Evolutionary conservation across 2,113 vertebrate species (phyloP).

Genomic region (Heteronetta atricapilla): DNA sequence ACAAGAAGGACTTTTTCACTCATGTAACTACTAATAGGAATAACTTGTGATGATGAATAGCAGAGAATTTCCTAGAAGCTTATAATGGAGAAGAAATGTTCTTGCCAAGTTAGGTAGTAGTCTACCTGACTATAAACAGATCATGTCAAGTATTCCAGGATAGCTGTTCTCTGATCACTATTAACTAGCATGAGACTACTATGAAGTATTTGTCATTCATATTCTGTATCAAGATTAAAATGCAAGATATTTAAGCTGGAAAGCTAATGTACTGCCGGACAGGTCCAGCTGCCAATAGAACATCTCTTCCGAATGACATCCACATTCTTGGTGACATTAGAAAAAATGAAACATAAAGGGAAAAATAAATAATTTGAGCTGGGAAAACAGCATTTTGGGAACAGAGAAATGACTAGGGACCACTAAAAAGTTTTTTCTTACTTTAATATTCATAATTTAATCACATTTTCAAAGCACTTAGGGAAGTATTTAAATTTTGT

Average conservation of each 20-base stretch:
- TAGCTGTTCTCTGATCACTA: not conserved
- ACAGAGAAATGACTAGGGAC: not conserved
- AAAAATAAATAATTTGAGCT: not conserved
- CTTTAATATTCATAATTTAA: not conserved
- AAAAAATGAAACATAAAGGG: not conserved
- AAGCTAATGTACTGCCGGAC: not conserved
- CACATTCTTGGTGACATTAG: not conserved
- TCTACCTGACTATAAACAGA: not conserved
- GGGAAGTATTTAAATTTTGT: not conserved
- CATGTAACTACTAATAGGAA: not conserved
- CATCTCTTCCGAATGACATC: not conserved
- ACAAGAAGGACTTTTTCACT: not conserved
- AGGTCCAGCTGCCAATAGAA: not conserved
- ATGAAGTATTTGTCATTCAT: not conserved
- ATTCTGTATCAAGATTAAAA: not conserved
- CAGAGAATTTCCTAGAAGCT: not conserved
- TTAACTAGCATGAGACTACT: not conserved
- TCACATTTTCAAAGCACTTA: not conserved
- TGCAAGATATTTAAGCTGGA: not conserved
- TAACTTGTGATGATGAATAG: not conserved
- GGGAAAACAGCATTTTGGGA: not conserved
- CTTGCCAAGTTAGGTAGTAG: not conserved
- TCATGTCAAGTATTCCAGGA: not conserved
- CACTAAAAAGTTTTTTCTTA: not conserved
- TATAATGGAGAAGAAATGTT: not conserved